Base-by-base conservation (phyloP, 2,888 invertebrate genomes). In the Bibio marci region DNA sequence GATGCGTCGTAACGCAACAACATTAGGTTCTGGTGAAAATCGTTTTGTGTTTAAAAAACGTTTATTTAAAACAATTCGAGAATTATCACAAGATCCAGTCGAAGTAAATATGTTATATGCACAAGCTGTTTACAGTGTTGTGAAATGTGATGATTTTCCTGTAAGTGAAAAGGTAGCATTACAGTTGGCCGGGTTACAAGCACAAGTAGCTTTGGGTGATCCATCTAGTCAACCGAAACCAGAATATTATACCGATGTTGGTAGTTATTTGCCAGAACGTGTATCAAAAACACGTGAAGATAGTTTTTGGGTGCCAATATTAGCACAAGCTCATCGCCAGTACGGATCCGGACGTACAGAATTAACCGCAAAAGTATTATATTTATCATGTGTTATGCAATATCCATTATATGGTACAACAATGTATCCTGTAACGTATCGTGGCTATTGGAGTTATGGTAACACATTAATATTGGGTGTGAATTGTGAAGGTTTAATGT, bases 301-400 rank as follows among this genome's bases (percentile, higher is more conserved):
- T 46, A 81, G 83, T 46, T 85, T 86, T 48, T 88, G 88, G 87
- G 79, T 79, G 41, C 83, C 82, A 4, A 85, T 86, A 46, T 70
- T 88, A 35, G 81, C 85, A 2, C 85, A 87, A 63, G 87, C 87
- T 3, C 88, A 88, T 56, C 70, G 80, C 10, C 86, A 87, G 54
- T 92, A 90, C 56, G 92, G 92, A 38, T 79, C 85, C n/a, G 87
- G 88, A 0, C 79, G 91, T 40, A 78, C 83, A 1, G 91, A 91
- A 54, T 63, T 92, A 32, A 87, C 90, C 1, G 87, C 91, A 14
- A 92, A 92, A 64, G 90, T 91, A 17, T 66, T 92, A 46, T 94
- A 94, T 59, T 64, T 94, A 44, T 87, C 90, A 0, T 91, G 91
- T 54, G 92, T 94, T 5, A 92, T 92, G 86, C 92, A 94, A 61